These are phyloP conservation scores for Ophioninae sp. DNA, from an alignment of 2,888 invertebrate species.

Conservation along the genomic window DNA sequence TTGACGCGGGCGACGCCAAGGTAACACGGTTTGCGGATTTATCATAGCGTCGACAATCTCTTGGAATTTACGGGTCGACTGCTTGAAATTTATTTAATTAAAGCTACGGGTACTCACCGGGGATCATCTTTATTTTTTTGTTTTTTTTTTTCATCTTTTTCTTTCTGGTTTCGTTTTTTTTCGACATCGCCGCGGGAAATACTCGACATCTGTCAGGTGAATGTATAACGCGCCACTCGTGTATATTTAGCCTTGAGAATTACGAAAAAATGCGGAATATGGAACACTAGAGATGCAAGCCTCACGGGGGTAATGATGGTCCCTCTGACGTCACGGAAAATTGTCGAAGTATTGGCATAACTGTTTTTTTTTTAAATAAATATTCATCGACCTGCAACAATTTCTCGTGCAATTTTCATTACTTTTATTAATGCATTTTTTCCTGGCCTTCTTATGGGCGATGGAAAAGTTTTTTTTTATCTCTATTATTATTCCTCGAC, in stretches of 20 bases:
- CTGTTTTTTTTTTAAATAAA: too few relatives aligned
- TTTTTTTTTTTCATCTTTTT: too few relatives aligned
- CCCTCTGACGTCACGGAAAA: too few relatives aligned
- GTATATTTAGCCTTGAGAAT: slow-evolving; percentile 13
- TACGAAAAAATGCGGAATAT: neutral
- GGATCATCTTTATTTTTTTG: slow-evolving; percentile 33
- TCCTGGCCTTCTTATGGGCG: too few relatives aligned
- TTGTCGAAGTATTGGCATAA: too few relatives aligned
- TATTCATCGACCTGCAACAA: too few relatives aligned
- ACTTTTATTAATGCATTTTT: too few relatives aligned
- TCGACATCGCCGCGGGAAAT: neutral
- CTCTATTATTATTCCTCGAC: too few relatives aligned
- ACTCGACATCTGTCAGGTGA: slow-evolving; percentile 25
- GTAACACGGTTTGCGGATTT: slow-evolving; percentile 20
- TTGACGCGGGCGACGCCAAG: slow-evolving; percentile 6
- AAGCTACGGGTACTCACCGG: slow-evolving; percentile 16
- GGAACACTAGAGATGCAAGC: neutral
- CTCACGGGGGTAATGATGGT: too few relatives aligned
- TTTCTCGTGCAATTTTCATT: too few relatives aligned
- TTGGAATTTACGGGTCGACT: slow-evolving; percentile 38
- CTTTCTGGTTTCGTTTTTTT: too few relatives aligned
- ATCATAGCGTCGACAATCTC: slow-evolving; percentile 21
- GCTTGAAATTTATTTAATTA: slow-evolving; percentile 44
- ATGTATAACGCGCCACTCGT: neutral
- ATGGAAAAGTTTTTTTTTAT: too few relatives aligned